phyloP scores from a whole-genome alignment of 2,113 vertebrate genomes.

The Trichechus manatus region DNA sequence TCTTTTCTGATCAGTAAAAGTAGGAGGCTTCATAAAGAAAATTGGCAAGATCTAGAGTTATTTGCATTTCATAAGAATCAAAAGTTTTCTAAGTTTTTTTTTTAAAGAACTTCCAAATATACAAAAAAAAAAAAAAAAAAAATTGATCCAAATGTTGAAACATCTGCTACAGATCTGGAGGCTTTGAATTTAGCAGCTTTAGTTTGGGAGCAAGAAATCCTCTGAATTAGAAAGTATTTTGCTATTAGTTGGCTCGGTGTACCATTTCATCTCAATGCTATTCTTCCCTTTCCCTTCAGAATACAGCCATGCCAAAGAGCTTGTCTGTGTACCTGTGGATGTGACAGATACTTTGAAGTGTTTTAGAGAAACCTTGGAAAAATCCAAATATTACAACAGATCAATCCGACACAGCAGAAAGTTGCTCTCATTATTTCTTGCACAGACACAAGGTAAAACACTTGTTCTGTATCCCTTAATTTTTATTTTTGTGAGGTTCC shows the following conservation, averaged over 20 bases:
- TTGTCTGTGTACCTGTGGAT: slow-evolving; percentile 93
- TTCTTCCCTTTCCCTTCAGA: slow-evolving; percentile 85
- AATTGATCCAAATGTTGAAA: slow-evolving; percentile 18
- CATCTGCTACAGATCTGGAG: slow-evolving; percentile 47
- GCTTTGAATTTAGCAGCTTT: slow-evolving; percentile 62
- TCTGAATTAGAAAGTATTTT: slow-evolving; percentile 35
- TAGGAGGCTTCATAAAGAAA: slow-evolving; percentile 69
- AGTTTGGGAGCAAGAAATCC: slow-evolving; percentile 15
- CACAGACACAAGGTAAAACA: slow-evolving; percentile 92
- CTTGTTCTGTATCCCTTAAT: background rate
- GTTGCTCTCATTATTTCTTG: slow-evolving; percentile 91
- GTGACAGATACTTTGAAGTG: slow-evolving; percentile 91
- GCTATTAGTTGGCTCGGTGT: background rate
- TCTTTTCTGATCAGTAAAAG: slow-evolving; percentile 76
- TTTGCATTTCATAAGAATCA: slow-evolving; percentile 80
- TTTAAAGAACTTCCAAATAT: slow-evolving; percentile 58
- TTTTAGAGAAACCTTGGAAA: slow-evolving; percentile 92
- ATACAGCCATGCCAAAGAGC: slow-evolving; percentile 81
- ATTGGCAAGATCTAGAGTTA: slow-evolving; percentile 75
- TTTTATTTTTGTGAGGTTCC: background rate
- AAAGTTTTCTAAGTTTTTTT: slow-evolving; percentile 59
- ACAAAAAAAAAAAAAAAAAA: background rate
- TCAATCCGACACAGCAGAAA: slow-evolving; percentile 92
- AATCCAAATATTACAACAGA: slow-evolving; percentile 88
- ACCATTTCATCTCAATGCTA: background rate